phyloP scores from a whole-genome alignment of 2,888 invertebrate genomes.

The Mechanitis messenoides region DNA sequence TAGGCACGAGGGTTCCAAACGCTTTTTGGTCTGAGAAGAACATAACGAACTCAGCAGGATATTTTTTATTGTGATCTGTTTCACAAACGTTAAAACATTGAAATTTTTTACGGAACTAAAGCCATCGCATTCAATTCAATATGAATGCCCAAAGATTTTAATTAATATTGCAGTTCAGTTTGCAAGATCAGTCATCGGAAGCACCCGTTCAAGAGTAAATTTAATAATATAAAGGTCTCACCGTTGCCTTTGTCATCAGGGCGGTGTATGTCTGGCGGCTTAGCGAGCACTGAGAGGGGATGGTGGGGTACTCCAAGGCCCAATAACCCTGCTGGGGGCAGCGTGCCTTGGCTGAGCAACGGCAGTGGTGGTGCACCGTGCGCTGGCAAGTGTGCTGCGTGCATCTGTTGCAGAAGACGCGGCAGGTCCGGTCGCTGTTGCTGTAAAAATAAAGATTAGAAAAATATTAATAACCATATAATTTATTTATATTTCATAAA shows the following conservation, averaged over 20 bases:
- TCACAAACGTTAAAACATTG: too few species aligned
- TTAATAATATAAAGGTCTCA: slow-evolving; percentile 52
- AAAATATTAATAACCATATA: not conserved
- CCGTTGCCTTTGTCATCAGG: slow-evolving; percentile 87
- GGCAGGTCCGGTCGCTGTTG: slow-evolving; percentile 91
- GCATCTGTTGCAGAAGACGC: slow-evolving; percentile 92
- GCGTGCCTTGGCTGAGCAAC: slow-evolving; percentile 67
- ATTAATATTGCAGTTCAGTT: not conserved
- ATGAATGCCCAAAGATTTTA: too few species aligned
- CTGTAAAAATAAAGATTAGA: slow-evolving; percentile 59
- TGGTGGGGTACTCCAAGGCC: slow-evolving; percentile 84
- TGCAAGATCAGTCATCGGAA: too few species aligned
- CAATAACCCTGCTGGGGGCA: slow-evolving; percentile 78
- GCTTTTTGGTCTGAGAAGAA: too few species aligned
- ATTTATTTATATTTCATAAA: too few species aligned
- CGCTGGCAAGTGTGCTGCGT: slow-evolving; percentile 88
- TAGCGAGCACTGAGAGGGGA: slow-evolving; percentile 85
- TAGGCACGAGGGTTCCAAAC: too few species aligned
- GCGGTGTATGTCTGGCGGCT: slow-evolving; percentile 86
- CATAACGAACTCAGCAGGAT: too few species aligned
- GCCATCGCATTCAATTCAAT: too few species aligned
- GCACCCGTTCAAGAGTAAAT: too few species aligned
- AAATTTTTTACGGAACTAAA: too few species aligned
- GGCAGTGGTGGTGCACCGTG: slow-evolving; percentile 84
- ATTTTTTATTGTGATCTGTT: too few species aligned